Conservation (phyloP, 2,113 vertebrate genomes). For the Cygnus atratus region DNA sequence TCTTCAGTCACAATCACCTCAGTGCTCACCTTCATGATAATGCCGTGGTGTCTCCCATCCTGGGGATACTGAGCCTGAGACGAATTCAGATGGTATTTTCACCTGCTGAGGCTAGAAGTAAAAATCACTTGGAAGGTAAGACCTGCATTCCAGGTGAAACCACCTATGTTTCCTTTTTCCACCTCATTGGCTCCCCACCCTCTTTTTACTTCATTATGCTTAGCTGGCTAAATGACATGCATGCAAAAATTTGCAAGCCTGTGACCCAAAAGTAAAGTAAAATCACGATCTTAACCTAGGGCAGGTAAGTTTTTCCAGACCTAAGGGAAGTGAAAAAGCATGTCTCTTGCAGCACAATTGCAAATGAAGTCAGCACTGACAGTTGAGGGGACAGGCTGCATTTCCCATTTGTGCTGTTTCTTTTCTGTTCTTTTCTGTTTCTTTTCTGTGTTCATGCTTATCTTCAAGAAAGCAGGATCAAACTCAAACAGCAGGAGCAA, state of each 20-base stretch:
- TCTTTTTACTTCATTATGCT: background rate
- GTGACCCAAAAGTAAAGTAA: background rate
- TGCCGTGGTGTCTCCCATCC: background rate
- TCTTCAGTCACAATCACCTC: background rate
- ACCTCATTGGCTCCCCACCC: background rate
- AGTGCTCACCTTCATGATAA: background rate
- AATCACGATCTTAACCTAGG: background rate
- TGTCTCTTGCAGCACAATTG: background rate
- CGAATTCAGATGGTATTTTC: background rate
- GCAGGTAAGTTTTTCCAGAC: background rate
- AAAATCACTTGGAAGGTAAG: background rate
- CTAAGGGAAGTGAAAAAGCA: background rate
- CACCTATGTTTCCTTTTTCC: background rate
- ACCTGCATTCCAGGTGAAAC: background rate
- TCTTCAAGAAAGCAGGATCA: background rate
- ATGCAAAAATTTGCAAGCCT: background rate
- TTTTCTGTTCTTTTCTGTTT: background rate
- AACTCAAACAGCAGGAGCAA: background rate
- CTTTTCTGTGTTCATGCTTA: background rate
- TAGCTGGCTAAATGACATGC: background rate
- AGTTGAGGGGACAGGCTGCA: fast-evolving
- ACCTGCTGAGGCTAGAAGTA: background rate
- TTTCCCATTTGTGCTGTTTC: background rate
- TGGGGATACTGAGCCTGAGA: background rate
- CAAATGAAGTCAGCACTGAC: background rate